These are phyloP conservation scores for Copidosoma floridanum DNA, from an alignment of 1,140 invertebrate genomes.

Conservation along the genomic window DNA sequence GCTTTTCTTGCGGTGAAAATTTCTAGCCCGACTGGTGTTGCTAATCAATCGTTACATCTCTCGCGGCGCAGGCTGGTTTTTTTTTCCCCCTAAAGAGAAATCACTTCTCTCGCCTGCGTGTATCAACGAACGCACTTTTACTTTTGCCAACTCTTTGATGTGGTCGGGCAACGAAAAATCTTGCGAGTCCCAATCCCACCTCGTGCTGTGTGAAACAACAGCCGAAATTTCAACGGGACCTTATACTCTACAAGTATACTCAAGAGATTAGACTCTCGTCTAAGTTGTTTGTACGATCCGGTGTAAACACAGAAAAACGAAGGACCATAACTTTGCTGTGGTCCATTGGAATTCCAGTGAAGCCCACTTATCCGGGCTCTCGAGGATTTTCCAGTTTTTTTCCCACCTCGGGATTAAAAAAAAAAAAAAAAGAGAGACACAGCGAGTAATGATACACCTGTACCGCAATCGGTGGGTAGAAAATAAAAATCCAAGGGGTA, in stretches of 20 bases:
- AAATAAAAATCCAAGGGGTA: no score
- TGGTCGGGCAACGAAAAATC: background rate
- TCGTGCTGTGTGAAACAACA: no score
- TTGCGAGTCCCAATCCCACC: background rate
- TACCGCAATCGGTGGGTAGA: no score
- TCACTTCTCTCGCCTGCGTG: background rate
- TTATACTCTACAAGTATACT: background rate
- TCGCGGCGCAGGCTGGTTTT: background rate
- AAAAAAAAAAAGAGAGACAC: no score
- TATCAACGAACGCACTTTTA: conserved; percentile 3
- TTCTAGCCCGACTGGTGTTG: no score
- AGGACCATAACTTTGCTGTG: no score
- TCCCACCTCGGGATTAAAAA: no score
- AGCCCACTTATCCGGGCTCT: no score
- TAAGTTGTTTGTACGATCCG: background rate
- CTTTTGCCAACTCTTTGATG: conserved; percentile 2
- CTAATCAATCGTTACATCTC: conserved; percentile 4
- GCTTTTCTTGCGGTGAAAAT: no score
- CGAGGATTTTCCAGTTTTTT: conserved; percentile 18
- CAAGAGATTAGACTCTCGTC: background rate
- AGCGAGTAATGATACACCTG: no score
- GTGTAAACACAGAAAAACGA: no score
- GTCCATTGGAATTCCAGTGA: background rate
- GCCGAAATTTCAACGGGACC: no score
- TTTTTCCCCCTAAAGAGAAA: conserved; percentile 12